These are phyloP conservation scores for Drosophila mettleri DNA, from an alignment of 2,888 invertebrate species.

Conservation along the genomic window DNA sequence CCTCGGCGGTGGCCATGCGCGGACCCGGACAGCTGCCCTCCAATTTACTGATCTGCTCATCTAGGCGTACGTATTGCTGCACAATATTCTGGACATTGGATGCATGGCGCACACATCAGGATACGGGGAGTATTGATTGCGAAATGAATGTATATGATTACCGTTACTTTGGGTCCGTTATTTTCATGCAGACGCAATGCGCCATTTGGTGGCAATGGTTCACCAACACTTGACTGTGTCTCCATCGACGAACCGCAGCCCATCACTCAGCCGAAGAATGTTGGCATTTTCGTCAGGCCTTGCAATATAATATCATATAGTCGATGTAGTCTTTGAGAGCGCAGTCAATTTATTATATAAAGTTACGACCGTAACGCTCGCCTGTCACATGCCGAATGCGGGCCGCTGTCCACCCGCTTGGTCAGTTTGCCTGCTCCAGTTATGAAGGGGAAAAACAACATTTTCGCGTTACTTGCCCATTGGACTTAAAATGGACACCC, in stretches of 20 bases:
- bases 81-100: conserved; percentile 68
- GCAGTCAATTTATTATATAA: neutral
- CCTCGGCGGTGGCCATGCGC: conserved; percentile 83
- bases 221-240: conserved; percentile 57
- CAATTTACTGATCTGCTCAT: conserved; percentile 81
- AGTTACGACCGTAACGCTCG: conserved; percentile 48
- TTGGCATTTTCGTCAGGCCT: conserved; percentile 40
- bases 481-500: conserved; percentile 15
- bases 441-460: conserved; percentile 39
- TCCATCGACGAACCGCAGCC: conserved; percentile 82
- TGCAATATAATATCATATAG: conserved; percentile 38
- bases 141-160: conserved; percentile 13
- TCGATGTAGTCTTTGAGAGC: neutral
- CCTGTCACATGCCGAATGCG: conserved; percentile 63
- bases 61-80: conserved; percentile 82
- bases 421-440: conserved; percentile 39
- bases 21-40: conserved; percentile 84
- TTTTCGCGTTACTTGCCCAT: conserved; percentile 53
- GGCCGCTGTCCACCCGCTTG: conserved; percentile 29
- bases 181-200: conserved; percentile 53
- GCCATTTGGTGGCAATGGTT: conserved; percentile 47
- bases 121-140: neutral
- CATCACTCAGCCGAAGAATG: conserved; percentile 59
- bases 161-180: conserved; percentile 48
- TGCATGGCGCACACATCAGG: conserved; percentile 17